Percentiles rank a stretch among this genome's conserved stretches.
Evolutionary conservation across 64 coral and sea anemone species (phyloP).

Genomic region (Cladopsammia gracilis): DNA sequence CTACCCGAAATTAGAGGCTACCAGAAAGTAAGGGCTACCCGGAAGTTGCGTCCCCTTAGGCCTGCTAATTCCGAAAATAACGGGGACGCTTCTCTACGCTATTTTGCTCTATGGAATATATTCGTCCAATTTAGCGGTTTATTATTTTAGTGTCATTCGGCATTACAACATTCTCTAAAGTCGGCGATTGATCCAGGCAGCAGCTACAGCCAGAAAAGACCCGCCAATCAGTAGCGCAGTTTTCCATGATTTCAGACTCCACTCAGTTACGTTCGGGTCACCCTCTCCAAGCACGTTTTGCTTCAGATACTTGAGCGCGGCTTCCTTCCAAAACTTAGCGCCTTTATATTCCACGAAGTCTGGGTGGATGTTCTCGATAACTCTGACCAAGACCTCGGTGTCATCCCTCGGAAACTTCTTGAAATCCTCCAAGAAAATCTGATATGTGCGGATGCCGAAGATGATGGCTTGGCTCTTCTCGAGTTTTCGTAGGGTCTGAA

Average conservation of each 20-base stretch:
- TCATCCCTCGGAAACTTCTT: conserved; percentile 59
- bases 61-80: too few relatives aligned
- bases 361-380: conserved; percentile 74
- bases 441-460: conserved; percentile 79
- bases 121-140: too few relatives aligned
- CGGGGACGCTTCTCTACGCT: too few relatives aligned
- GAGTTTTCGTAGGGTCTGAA: conserved; percentile 69
- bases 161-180: too few relatives aligned
- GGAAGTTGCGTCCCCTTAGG: too few relatives aligned
- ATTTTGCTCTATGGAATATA: too few relatives aligned
- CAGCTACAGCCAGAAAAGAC: conserved; percentile 30
- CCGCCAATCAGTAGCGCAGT: conserved; percentile 45
- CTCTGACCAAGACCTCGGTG: conserved; percentile 49
- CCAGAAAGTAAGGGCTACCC: too few relatives aligned
- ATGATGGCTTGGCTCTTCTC: conserved; percentile 69
- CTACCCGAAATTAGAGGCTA: too few relatives aligned
- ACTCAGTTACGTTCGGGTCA: neutral
- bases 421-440: conserved; percentile 66
- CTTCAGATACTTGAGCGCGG: conserved; percentile 61
- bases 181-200: conserved; percentile 26
- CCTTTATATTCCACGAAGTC: conserved; percentile 68
- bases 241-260: conserved; percentile 1
- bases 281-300: conserved; percentile 47
- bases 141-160: too few relatives aligned
- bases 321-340: conserved; percentile 67